Conservation (phyloP, 2,888 invertebrate species). For the Agrotis segetum region DNA sequence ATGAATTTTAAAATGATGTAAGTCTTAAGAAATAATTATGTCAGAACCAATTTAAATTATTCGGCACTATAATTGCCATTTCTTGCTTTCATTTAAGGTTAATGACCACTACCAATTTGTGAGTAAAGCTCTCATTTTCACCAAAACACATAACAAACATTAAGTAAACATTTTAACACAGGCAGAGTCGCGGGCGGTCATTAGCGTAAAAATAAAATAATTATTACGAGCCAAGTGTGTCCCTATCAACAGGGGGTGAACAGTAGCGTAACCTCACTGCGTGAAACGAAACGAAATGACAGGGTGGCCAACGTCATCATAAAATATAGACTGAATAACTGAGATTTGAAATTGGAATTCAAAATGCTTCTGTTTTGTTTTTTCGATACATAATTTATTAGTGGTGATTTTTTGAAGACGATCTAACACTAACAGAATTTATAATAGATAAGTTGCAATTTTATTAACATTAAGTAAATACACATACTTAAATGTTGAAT, state of each 20-base stretch:
- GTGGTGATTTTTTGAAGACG: too few species aligned
- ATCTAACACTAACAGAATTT: too few species aligned
- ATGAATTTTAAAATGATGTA: not conserved
- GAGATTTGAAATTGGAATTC: slow-evolving; percentile 42
- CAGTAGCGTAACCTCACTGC: slow-evolving; percentile 87
- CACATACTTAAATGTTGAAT: too few species aligned
- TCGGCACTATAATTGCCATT: not conserved
- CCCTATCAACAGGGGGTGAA: slow-evolving; percentile 84
- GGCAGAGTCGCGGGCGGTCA: slow-evolving; percentile 61
- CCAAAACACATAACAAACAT: slow-evolving; percentile 51
- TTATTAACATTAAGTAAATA: too few species aligned
- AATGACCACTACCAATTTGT: slow-evolving; percentile 32
- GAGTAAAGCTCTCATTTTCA: slow-evolving; percentile 37
- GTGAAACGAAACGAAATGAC: slow-evolving; percentile 76
- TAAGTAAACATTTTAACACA: slow-evolving; percentile 60
- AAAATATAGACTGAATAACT: slow-evolving; percentile 53
- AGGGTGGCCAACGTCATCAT: slow-evolving; percentile 76
- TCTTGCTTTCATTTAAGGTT: not conserved
- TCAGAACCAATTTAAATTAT: not conserved
- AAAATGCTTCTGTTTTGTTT: slow-evolving; percentile 32
- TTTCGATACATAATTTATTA: not conserved
- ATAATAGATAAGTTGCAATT: too few species aligned
- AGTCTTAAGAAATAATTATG: not conserved
- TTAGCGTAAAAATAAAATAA: slow-evolving; percentile 74
- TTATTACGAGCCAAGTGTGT: slow-evolving; percentile 77